Evolutionary conservation across 1,140 invertebrate species (phyloP).

Genomic region (Vollenhovia emeryi): DNA sequence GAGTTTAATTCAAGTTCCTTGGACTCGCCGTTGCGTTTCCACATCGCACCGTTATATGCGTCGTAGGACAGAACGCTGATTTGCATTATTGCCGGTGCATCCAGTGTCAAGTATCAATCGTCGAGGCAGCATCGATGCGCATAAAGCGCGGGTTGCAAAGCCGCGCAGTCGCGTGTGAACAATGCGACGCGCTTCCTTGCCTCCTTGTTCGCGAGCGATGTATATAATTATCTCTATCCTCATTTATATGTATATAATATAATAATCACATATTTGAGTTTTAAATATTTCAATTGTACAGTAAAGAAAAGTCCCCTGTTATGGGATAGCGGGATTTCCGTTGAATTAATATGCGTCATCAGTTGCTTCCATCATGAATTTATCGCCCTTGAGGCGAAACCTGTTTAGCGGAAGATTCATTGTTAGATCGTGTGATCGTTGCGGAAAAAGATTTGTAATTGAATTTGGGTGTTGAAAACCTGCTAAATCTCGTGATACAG

Average conservation of each 20-base stretch:
- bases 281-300: too few species aligned
- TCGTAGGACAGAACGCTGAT: slow-evolving; percentile 20
- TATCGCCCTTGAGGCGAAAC: too few species aligned
- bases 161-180: not conserved
- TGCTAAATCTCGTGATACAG: too few species aligned
- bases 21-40: not conserved
- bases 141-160: slow-evolving; percentile 1
- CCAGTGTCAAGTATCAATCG: slow-evolving; percentile 50
- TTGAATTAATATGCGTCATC: too few species aligned
- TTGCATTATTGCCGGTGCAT: slow-evolving; percentile 28
- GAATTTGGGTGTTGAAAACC: too few species aligned
- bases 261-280: not conserved
- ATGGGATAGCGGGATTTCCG: too few species aligned
- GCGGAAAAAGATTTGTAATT: too few species aligned
- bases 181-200: not conserved
- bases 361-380: too few species aligned
- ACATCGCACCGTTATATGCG: not conserved
- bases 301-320: too few species aligned
- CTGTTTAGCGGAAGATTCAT: too few species aligned
- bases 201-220: not conserved
- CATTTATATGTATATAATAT: not conserved
- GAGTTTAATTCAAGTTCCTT: slow-evolving; percentile 18
- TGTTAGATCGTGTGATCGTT: too few species aligned
- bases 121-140: slow-evolving; percentile 27
- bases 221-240: not conserved